Percentiles rank a stretch among this genome's conserved stretches.
Evolutionary conservation across 2,888 invertebrate species (phyloP).

Genomic region (Clostera curtula): DNA sequence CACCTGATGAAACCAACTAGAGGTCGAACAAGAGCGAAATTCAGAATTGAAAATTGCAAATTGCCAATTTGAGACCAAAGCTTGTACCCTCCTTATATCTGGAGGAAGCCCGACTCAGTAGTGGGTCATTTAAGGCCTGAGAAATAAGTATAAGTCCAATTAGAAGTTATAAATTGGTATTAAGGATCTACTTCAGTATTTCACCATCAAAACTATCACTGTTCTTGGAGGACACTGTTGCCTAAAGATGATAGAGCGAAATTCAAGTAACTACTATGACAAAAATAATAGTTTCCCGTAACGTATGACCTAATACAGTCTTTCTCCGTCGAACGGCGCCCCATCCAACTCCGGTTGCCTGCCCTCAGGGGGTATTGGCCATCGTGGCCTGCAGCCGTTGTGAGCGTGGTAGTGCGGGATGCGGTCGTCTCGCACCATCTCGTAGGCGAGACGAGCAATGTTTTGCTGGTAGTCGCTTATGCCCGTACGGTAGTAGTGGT

Average conservation of each 20-base stretch:
- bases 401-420: slow-evolving; percentile 47
- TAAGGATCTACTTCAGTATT: no score
- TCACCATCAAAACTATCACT: no score
- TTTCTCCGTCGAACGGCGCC: slow-evolving; percentile 53
- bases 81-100: no score
- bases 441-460: slow-evolving; percentile 57
- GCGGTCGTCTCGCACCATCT: slow-evolving; percentile 51
- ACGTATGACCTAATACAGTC: slow-evolving; percentile 35
- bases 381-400: slow-evolving; percentile 50
- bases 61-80: no score
- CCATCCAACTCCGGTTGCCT: slow-evolving; percentile 50
- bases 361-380: slow-evolving; percentile 57
- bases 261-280: neutral
- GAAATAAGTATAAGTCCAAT: no score
- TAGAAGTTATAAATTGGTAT: no score
- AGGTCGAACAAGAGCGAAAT: no score
- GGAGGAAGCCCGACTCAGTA: no score
- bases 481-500: slow-evolving; percentile 47
- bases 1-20: no score
- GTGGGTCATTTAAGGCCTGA: no score
- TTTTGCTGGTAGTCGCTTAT: slow-evolving; percentile 51
- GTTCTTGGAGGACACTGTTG: neutral
- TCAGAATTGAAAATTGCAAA: no score
- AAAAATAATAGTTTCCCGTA: slow-evolving; percentile 1
- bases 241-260: neutral